Conservation (phyloP, 2,888 invertebrate genomes). For the Acronicta psi region DNA sequence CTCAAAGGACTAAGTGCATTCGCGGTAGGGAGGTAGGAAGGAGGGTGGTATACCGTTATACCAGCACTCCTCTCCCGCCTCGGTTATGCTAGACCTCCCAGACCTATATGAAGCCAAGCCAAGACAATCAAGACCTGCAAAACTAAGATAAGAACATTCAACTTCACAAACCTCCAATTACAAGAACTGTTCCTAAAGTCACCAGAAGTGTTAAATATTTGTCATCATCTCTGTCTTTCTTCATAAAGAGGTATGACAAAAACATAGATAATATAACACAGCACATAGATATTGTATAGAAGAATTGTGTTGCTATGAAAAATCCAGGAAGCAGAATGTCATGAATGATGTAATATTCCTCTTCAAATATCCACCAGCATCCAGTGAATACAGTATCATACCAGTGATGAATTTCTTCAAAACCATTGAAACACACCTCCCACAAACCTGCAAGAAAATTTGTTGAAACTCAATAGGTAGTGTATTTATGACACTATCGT, state of each 20-base stretch:
- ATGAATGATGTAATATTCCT: slow-evolving; percentile 98
- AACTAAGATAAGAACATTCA: neutral
- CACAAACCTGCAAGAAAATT: slow-evolving; percentile 92
- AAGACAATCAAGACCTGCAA: too few relatives aligned
- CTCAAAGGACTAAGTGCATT: too few relatives aligned
- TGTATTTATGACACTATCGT: too few relatives aligned
- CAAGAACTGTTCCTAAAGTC: slow-evolving; percentile 92
- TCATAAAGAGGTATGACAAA: slow-evolving; percentile 92
- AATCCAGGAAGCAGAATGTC: slow-evolving; percentile 96
- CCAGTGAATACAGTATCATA: slow-evolving; percentile 95
- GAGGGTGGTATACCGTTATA: too few relatives aligned
- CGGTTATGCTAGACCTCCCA: too few relatives aligned
- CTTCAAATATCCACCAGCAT: slow-evolving; percentile 99
- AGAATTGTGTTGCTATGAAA: slow-evolving; percentile 97
- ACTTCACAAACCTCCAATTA: slow-evolving; percentile 89
- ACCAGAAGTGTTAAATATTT: slow-evolving; percentile 93
- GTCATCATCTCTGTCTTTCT: slow-evolving; percentile 93
- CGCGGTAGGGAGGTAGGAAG: too few relatives aligned
- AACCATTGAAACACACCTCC: slow-evolving; percentile 97
- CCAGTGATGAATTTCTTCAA: slow-evolving; percentile 95
- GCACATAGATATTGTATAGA: slow-evolving; percentile 96
- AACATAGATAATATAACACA: slow-evolving; percentile 93
- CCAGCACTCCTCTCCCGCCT: too few relatives aligned
- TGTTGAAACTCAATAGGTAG: too few relatives aligned
- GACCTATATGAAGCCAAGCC: too few relatives aligned